Base-by-base conservation (phyloP, 2,113 vertebrate genomes). In the Ceratotherium simum region DNA sequence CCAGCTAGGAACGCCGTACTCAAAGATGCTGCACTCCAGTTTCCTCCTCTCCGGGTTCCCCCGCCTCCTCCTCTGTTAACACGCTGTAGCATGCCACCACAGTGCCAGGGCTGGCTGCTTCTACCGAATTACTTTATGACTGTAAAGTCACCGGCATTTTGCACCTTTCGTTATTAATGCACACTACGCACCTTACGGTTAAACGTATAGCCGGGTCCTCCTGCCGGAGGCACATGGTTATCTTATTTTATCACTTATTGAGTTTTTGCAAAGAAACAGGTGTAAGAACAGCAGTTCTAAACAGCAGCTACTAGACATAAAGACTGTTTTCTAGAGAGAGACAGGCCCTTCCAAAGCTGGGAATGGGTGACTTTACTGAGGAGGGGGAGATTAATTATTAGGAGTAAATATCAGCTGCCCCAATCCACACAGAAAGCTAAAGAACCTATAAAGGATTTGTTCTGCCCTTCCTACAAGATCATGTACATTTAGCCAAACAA, bases 231-330 rank as follows among this genome's bases (percentile, higher is more conserved):
- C 97, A 96, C 88, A 42, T 17, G 79, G 95, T 42, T 81, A 97
- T 96, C 95, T 97, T 96, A 90, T 96, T 97, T 97, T 89, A 97
- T 56, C 58, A 60, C 17, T 23, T 97, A 97, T 14, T 96, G 97
- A 97, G 98, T 97, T 98, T 98, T 96, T 98, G 96, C 97, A 97
- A 97, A 90, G 92, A 98, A 98, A 98, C 96, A 98, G 98, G 97
- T 97, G 83, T 97, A 95, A 88, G 93, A 96, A 95, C 42, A 42
- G 42, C 42, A 42, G 42, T 42, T 89, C 97, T 98, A 69, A 93
- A 95, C 13, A 90, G 95, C 91, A 94, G 96, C 97, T 98, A 98
- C 97, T 48, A 95, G 93, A 98, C 39, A 98, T 70, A 95, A 88
- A 97, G 91, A 92, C 91, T 95, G 91, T 92, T 97, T 88, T 54